phyloP scores from a whole-genome alignment of 2,797 vertebrate genomes.

The Lagocephalus sceleratus region DNA sequence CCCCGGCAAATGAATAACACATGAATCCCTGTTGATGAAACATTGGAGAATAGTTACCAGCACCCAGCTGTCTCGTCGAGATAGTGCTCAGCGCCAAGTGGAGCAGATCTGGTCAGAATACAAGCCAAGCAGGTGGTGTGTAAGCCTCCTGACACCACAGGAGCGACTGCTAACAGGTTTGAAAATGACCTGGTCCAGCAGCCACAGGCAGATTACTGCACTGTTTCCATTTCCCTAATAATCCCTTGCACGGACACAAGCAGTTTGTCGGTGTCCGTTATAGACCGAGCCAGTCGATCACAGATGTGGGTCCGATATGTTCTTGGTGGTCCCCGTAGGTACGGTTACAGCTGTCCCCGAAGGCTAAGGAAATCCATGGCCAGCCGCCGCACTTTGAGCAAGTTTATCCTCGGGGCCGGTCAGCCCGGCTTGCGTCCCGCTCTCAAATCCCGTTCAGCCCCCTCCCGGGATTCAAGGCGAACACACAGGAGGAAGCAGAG shows the following conservation, averaged over 20 bases:
- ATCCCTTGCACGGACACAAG: constrained; percentile 62
- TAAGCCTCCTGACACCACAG: constrained; percentile 44
- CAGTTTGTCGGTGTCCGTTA: constrained; percentile 59
- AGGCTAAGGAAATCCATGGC: constrained; percentile 73
- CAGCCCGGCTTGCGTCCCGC: constrained; percentile 53
- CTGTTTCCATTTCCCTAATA: constrained; percentile 63
- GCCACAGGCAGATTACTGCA: constrained; percentile 58
- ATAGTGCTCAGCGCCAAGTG: constrained; percentile 59
- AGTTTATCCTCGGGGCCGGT: constrained; percentile 64
- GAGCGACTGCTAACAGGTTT: constrained; percentile 59
- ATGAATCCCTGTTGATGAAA: constrained; percentile 76
- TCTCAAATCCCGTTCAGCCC: constrained; percentile 34
- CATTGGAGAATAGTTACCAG: constrained; percentile 71
- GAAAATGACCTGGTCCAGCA: constrained; percentile 54
- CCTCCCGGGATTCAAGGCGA: constrained; percentile 50
- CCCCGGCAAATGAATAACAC: constrained; percentile 68
- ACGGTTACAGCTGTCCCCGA: constrained; percentile 69
- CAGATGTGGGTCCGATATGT: constrained; percentile 56
- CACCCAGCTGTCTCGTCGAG: constrained; percentile 69
- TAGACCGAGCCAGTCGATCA: constrained; percentile 40
- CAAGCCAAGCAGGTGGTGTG: constrained; percentile 63
- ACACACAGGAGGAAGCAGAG: constrained; percentile 48
- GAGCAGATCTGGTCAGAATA: constrained; percentile 59
- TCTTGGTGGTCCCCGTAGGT: constrained; percentile 49
- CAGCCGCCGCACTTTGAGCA: constrained; percentile 59